These are phyloP conservation scores for Parnassius mnemosyne DNA, from an alignment of 2,888 invertebrate species.

Conservation along the genomic window DNA sequence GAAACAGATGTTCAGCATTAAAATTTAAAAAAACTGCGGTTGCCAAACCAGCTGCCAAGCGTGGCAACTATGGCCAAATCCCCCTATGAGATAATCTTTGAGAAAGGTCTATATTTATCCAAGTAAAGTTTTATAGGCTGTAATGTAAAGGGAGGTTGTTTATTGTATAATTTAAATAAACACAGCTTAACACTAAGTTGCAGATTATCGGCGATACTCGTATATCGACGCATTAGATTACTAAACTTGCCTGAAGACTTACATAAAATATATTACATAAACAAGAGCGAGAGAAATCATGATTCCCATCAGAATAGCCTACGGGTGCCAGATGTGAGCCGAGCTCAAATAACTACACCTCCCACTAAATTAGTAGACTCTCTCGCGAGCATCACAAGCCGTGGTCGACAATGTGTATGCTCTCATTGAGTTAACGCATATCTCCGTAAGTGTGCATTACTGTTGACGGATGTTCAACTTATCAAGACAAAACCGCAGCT, in stretches of 20 bases:
- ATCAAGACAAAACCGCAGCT: constrained; percentile 67
- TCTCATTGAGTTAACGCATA: constrained; percentile 6
- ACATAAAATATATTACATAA: constrained; percentile 42
- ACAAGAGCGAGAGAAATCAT: constrained; percentile 40
- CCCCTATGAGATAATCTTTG: no score
- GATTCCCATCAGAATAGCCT: constrained; percentile 39
- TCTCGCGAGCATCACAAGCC: constrained; percentile 26
- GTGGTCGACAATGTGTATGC: constrained; percentile 5
- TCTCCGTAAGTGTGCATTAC: constrained; percentile 2
- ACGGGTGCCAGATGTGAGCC: constrained; percentile 35
- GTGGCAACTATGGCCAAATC: no score
- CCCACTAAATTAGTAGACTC: constrained; percentile 31
- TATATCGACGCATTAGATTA: constrained; percentile 4
- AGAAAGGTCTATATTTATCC: no score
- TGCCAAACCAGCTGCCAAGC: no score
- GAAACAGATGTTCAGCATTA: no score
- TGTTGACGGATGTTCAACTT: constrained; percentile 60
- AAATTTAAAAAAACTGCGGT: no score
- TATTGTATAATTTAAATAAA: constrained; percentile 23
- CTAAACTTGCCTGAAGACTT: constrained; percentile 39
- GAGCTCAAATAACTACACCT: constrained; percentile 33
- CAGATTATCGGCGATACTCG: constrained; percentile 16
- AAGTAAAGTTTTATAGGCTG: no score
- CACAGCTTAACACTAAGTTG: constrained; percentile 8
- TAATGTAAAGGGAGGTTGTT: constrained; percentile 2